Evolutionary conservation across 2,113 vertebrate species (phyloP).

Genomic region (Myxocyprinus asiaticus): DNA sequence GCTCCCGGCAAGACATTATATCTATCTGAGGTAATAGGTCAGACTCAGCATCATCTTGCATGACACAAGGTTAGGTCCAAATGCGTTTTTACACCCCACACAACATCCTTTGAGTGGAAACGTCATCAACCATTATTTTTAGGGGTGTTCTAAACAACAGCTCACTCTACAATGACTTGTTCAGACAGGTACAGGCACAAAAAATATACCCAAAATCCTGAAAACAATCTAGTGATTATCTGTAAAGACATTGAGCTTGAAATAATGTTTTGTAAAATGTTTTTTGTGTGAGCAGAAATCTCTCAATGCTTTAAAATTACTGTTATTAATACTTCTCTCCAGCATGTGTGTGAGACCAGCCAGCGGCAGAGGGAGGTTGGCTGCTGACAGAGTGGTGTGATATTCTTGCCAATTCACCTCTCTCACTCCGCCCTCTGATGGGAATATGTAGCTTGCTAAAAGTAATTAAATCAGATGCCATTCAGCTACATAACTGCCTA

Average conservation of each 20-base stretch:
- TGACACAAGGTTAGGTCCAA: not conserved
- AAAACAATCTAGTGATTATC: not conserved
- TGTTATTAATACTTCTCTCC: not conserved
- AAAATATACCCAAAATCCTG: not conserved
- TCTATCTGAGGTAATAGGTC: conserved; percentile 21
- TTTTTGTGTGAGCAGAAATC: not conserved
- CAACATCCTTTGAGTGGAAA: not conserved
- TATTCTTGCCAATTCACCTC: conserved; percentile 60
- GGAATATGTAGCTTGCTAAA: conserved; percentile 61
- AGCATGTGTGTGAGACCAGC: conserved; percentile 41
- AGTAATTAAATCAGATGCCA: conserved; percentile 64
- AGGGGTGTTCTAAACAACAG: not conserved
- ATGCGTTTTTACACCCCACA: not conserved
- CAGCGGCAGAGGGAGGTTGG: conserved; percentile 61
- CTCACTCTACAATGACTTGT: not conserved
- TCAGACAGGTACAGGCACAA: not conserved
- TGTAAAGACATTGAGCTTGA: not conserved
- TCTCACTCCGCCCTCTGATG: conserved; percentile 55
- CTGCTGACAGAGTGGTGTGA: conserved; percentile 62
- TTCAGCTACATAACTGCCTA: conserved; percentile 60
- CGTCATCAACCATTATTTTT: not conserved
- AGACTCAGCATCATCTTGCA: not conserved
- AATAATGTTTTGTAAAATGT: too few relatives aligned
- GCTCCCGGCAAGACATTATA: not conserved
- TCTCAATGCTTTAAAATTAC: not conserved